A percentile compares a stretch with the other conserved stretches of the same genome.
phyloP scores from a whole-genome alignment of 2,797 vertebrate species.

The Mormyrops boulengeri region DNA sequence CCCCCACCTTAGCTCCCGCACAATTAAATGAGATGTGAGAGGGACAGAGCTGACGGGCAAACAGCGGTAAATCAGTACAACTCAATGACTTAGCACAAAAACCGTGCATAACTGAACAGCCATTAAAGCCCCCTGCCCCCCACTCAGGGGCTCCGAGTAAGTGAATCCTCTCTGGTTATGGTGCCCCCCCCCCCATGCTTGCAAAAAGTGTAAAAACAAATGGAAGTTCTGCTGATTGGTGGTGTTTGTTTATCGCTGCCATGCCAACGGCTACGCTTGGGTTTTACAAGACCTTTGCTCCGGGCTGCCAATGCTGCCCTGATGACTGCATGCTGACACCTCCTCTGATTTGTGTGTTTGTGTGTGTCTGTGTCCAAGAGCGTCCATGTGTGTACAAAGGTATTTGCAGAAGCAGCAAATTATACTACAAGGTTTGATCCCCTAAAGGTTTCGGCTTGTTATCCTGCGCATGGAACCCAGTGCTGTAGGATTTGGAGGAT shows the following conservation, averaged over 20 bases:
- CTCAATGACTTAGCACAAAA: background rate
- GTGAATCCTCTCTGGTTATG: background rate
- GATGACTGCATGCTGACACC: background rate
- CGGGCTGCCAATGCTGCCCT: background rate
- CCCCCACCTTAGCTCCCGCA: background rate
- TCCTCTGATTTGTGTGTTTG: background rate
- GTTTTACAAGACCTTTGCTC: background rate
- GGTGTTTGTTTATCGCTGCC: constrained; percentile 4
- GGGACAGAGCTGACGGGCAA: constrained; percentile 16
- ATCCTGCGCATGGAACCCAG: background rate
- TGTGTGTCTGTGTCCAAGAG: background rate
- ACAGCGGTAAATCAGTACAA: constrained; percentile 11
- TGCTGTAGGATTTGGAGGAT: background rate
- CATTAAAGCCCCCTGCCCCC: background rate
- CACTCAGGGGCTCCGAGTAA: background rate
- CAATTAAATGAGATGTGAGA: background rate
- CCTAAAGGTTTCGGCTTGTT: background rate
- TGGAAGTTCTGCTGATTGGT: background rate
- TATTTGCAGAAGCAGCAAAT: background rate
- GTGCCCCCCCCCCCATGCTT: background rate
- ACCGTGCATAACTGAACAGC: background rate
- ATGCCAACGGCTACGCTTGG: background rate
- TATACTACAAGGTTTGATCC: no score
- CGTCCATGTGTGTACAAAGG: background rate
- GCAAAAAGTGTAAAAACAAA: constrained; percentile 9